These are phyloP conservation scores for Silurus glanis DNA, from an alignment of 2,113 vertebrate genomes.

Conservation along the genomic window DNA sequence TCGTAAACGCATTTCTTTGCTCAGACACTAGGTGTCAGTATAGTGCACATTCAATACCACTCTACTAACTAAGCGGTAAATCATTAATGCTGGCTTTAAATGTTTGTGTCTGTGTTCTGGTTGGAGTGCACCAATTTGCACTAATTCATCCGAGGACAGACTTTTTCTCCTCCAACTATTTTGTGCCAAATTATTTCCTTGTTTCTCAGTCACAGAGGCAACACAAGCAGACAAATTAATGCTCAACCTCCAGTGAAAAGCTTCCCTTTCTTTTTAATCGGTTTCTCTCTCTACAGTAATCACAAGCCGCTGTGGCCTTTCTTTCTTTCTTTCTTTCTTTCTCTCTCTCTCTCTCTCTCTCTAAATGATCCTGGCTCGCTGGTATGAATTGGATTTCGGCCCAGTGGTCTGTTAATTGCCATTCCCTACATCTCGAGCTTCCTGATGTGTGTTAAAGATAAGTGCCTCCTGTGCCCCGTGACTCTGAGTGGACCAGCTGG, in stretches of 20 bases:
- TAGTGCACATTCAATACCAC: neutral
- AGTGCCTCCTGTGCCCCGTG: conserved; percentile 42
- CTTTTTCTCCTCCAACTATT: neutral
- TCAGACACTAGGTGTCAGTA: conserved; percentile 1
- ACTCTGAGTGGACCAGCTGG: conserved; percentile 22
- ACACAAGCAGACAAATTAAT: conserved; percentile 25
- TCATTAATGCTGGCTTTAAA: neutral
- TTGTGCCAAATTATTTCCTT: neutral
- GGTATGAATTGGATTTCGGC: conserved; percentile 37
- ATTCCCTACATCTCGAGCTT: conserved; percentile 38
- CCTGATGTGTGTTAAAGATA: conserved; percentile 50
- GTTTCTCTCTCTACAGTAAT: conserved; percentile 22
- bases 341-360: neutral
- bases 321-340: no score
- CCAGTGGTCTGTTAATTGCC: conserved; percentile 46
- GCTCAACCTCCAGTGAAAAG: conserved; percentile 17
- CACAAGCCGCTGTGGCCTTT: conserved; percentile 9
- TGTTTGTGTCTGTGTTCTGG: neutral
- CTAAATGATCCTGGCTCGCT: neutral
- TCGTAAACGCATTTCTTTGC: neutral
- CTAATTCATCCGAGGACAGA: neutral
- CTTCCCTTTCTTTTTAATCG: conserved; percentile 36
- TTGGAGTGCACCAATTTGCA: neutral
- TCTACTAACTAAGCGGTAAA: neutral
- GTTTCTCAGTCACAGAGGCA: neutral